Evolutionary conservation across 92 coral and sea anemone genomes (phyloP), one percentile per base, ranked within the genome.

Genomic region (Epizoanthus scotinus): DNA sequence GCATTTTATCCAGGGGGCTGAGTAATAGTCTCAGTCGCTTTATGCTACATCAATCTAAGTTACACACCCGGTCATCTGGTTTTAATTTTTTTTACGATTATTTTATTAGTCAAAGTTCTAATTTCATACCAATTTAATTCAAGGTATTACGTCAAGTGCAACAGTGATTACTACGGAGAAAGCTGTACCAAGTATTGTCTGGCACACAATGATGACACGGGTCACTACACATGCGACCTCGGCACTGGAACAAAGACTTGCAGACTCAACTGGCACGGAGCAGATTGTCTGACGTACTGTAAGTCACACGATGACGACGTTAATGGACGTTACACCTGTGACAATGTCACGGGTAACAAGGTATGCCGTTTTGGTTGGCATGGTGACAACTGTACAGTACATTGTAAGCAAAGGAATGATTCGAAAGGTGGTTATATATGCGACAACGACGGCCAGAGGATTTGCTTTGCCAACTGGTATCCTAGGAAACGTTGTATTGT

Each of bases 211-310:
- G 86, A 86, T 64, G 55, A 29, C 36, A 64, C 58, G 1, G 97
- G 97, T 12, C 97, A 92, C 77, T 92, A 85, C 79, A 85, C 90
- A 17, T 92, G 94, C 47, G 87, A 84, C 60, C 34, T 79, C 2
- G 27, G 28, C 40, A 34, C 52, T 5, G 97, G 97, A n/a, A 82
- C 73, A 27, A 92, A 84, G 73, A 60, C 54, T 1, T 93, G 98
- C 54, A 64, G 79, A 12, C 10, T 44, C 8, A 75, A 85, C 42
- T 90, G 93, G 93, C 78, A 70, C 69, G 90, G 88, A 15, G 56
- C 57, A 19, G 66, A 83, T 59, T 90, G 90, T 31, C 71, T 66
- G 22, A 47, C 72, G 20, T 79, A 78, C 74, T 90, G 90, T 40
- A 59, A 82, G 18, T 70, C 85, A 36, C 81, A 74, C 5, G 67